These are phyloP conservation scores for Cyanocitta stelleri DNA, from an alignment of 2,113 vertebrate species.

Conservation along the genomic window DNA sequence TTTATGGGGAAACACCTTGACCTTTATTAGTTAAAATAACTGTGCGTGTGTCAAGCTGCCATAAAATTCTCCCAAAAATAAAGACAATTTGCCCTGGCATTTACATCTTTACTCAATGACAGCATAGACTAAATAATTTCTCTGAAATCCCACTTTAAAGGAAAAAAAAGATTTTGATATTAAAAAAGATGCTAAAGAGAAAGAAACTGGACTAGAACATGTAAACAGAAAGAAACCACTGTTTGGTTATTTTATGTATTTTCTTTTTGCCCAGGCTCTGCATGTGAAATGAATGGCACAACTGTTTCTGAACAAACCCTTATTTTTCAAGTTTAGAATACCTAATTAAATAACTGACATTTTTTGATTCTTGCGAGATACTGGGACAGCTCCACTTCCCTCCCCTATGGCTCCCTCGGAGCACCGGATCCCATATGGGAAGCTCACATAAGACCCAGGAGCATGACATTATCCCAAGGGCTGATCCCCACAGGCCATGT, in stretches of 20 bases:
- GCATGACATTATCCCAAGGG: too few relatives aligned
- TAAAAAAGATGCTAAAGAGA: not conserved
- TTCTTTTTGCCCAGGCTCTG: not conserved
- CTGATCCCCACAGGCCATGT: not conserved
- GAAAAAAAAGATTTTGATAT: not conserved
- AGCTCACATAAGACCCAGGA: not conserved
- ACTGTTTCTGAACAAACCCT: not conserved
- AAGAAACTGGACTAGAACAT: not conserved
- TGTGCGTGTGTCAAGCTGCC: conserved; percentile 12
- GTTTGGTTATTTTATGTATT: not conserved
- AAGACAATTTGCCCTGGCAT: not conserved
- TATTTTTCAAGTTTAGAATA: not conserved
- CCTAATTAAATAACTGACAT: not conserved
- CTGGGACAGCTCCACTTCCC: not conserved
- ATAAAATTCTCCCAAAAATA: conserved; percentile 34
- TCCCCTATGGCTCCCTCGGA: rapidly evolving
- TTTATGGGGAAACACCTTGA: conserved; percentile 61
- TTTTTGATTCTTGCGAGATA: not conserved
- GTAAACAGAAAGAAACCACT: not conserved
- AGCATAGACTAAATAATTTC: not conserved
- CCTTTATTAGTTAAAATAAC: conserved; percentile 66
- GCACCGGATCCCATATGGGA: rapidly evolving
- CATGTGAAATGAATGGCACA: not conserved
- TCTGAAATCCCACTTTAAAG: not conserved
- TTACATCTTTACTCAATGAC: not conserved